Evolutionary conservation across 2,888 invertebrate genomes (phyloP).

Genomic region (Cremastobaeus sp.): DNA sequence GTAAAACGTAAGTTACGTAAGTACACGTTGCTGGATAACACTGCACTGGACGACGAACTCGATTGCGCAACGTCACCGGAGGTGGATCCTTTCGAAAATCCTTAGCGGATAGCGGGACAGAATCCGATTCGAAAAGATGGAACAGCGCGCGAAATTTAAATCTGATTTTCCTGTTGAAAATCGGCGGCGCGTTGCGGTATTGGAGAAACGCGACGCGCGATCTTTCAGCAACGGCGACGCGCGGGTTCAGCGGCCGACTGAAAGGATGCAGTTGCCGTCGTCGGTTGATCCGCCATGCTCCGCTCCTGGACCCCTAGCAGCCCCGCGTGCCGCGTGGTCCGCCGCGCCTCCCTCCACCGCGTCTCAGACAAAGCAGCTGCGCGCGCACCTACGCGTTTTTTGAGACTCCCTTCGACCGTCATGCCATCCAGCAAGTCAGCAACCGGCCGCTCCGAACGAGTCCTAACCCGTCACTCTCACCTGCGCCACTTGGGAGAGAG

Average conservation of each 20-base stretch:
- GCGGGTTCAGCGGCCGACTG: constrained; percentile 79
- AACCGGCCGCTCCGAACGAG: constrained; percentile 43
- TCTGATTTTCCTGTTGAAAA: constrained; percentile 41
- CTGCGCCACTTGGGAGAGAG: constrained; percentile 41
- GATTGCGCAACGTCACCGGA: constrained; percentile 32
- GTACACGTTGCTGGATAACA: constrained; percentile 58
- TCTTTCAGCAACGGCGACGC: constrained; percentile 68
- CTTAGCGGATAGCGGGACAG: not conserved
- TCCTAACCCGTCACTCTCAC: constrained; percentile 56
- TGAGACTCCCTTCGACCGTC: constrained; percentile 45
- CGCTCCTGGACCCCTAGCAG: constrained; percentile 71
- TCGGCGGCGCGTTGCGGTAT: constrained; percentile 6
- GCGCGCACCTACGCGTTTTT: constrained; percentile 75
- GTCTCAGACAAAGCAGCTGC: constrained; percentile 76
- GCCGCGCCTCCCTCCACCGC: constrained; percentile 58
- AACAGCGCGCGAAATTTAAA: constrained; percentile 25
- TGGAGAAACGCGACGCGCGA: constrained; percentile 69
- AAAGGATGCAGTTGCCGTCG: constrained; percentile 76
- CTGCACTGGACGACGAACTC: constrained; percentile 54
- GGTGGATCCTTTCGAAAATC: not conserved
- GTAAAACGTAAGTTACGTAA: constrained; percentile 57
- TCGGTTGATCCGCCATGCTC: constrained; percentile 73
- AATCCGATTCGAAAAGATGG: constrained; percentile 13
- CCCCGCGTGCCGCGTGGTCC: constrained; percentile 69
- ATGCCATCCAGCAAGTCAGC: constrained; percentile 34